These are phyloP conservation scores for Lethocerus indicus DNA, from an alignment of 1,140 invertebrate genomes.

Conservation along the genomic window DNA sequence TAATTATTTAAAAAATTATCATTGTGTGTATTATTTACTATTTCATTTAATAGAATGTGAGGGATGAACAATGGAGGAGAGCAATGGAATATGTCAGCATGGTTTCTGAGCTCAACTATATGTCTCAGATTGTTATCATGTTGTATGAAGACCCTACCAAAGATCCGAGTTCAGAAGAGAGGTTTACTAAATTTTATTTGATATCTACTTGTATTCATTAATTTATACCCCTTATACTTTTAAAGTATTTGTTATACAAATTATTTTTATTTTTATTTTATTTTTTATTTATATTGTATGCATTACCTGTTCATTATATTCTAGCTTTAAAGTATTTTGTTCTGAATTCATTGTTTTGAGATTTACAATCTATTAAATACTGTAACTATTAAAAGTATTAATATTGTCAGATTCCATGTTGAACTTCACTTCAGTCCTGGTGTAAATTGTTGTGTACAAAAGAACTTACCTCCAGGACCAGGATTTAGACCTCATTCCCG, in stretches of 20 bases:
- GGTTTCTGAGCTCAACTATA: slow-evolving; percentile 96
- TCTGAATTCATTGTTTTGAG: neutral
- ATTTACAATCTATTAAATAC: no score
- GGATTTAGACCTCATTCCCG: slow-evolving; percentile 82
- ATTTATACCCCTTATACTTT: slow-evolving; percentile 4
- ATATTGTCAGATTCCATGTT: slow-evolving; percentile 59
- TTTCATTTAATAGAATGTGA: slow-evolving; percentile 24
- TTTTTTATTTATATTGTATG: neutral
- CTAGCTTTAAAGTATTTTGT: neutral
- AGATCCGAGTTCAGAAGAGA: slow-evolving; percentile 71
- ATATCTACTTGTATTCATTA: neutral
- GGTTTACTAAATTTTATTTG: slow-evolving; percentile 22
- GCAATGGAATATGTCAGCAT: slow-evolving; percentile 97
- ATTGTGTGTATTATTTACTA: no score
- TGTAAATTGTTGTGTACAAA: slow-evolving; percentile 88
- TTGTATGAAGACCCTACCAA: slow-evolving; percentile 98
- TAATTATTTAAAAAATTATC: no score
- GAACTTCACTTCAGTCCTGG: slow-evolving; percentile 96
- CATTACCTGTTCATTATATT: neutral
- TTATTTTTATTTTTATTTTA: slow-evolving; percentile 10
- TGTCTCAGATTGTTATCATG: slow-evolving; percentile 99
- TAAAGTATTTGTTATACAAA: neutral
- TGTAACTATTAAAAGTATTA: no score
- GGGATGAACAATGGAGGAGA: slow-evolving; percentile 93
- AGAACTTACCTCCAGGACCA: slow-evolving; percentile 80